Percentiles rank a stretch among this genome's conserved stretches.
Conservation (phyloP, 2,113 vertebrate genomes). For the Daphoenositta chrysoptera region DNA sequence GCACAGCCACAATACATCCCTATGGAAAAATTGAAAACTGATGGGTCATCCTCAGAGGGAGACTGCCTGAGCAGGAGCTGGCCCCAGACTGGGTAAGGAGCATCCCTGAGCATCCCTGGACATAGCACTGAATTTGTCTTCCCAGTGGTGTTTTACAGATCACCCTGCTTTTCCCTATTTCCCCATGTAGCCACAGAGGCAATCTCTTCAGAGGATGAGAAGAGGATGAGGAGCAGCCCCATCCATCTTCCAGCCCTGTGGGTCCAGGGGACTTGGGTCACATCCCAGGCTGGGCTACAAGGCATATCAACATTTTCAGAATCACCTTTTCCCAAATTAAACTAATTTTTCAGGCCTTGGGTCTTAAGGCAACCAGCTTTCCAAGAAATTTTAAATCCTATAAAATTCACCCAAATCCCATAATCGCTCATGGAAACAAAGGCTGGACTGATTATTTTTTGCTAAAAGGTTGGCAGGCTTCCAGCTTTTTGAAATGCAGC, state of each 20-base stretch:
- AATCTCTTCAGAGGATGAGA: background rate
- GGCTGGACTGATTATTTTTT: background rate
- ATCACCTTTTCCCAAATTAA: background rate
- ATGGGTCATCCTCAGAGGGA: background rate
- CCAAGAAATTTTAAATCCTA: constrained; percentile 36
- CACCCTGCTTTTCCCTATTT: background rate
- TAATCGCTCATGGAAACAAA: background rate
- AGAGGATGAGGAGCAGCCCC: background rate
- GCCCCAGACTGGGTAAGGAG: background rate
- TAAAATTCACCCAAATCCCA: constrained; percentile 18
- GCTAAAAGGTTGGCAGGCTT: background rate
- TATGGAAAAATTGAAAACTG: background rate
- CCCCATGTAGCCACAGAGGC: background rate
- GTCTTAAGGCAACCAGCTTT: background rate
- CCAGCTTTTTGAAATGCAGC: background rate
- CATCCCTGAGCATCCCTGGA: background rate
- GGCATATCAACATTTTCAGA: background rate
- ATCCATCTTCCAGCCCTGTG: background rate
- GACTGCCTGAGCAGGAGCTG: background rate
- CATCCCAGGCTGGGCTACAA: background rate
- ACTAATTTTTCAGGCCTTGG: background rate
- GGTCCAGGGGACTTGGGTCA: accelerated
- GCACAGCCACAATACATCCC: background rate
- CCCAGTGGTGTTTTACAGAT: background rate
- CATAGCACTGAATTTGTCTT: accelerated